phyloP scores from a whole-genome alignment of 2,113 vertebrate species.

The Danionella cerebrum region DNA sequence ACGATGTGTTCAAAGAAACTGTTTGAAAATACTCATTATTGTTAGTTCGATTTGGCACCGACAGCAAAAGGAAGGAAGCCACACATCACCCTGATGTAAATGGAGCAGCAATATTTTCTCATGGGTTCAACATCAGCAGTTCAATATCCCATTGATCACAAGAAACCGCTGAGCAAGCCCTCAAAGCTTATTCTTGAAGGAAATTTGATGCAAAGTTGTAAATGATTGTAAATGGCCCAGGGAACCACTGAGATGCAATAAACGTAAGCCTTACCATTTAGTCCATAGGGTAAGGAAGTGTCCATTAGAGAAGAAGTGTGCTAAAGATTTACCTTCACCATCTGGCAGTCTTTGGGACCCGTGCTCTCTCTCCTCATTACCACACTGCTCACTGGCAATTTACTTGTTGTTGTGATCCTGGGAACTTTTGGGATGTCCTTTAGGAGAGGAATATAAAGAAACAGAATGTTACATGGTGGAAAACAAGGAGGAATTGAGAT shows the following conservation, averaged over 20 bases:
- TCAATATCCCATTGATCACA: not conserved
- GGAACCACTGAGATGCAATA: slow-evolving; percentile 35
- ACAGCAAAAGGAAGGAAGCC: not conserved
- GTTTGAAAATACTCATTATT: not conserved
- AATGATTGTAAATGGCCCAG: slow-evolving; percentile 27
- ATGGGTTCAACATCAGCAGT: not conserved
- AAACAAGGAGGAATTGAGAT: not conserved
- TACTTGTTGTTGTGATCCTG: slow-evolving; percentile 59
- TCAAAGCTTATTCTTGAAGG: not conserved
- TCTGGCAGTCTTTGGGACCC: slow-evolving; percentile 56
- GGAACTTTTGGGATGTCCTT: slow-evolving; percentile 69
- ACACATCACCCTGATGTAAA: not conserved
- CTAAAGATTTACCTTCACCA: slow-evolving; percentile 62
- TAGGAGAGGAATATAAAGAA: slow-evolving; percentile 17
- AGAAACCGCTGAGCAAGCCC: not conserved
- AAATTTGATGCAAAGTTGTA: slow-evolving; percentile 13
- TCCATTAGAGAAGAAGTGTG: slow-evolving; percentile 47
- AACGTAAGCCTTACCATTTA: slow-evolving; percentile 33
- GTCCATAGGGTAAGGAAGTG: slow-evolving; percentile 43
- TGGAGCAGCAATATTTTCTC: not conserved
- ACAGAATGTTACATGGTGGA: not conserved
- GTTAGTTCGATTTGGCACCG: not conserved
- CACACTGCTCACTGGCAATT: slow-evolving; percentile 51
- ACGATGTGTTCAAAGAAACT: not conserved
- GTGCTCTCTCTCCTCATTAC: slow-evolving; percentile 57